Percentiles rank a stretch among this genome's conserved stretches.
These are phyloP conservation scores for Leucozona laternaria DNA, from an alignment of 2,888 invertebrate species.

Conservation along the genomic window DNA sequence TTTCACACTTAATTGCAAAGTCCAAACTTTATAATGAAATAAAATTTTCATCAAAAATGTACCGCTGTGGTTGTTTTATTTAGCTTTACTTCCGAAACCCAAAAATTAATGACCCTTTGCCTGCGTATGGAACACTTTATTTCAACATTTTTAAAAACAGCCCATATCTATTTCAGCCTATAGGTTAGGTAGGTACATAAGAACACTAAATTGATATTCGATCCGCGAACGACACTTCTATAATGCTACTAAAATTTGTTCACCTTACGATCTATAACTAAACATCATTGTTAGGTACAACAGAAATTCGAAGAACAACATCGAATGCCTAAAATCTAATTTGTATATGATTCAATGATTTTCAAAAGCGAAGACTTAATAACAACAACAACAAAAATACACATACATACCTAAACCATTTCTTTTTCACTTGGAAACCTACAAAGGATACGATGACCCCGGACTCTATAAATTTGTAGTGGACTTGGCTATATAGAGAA, in stretches of 20 bases:
- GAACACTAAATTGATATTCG: background rate
- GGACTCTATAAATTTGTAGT: background rate
- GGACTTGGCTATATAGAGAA: too few relatives aligned
- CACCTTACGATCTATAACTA: background rate
- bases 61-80: too few relatives aligned
- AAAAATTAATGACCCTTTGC: too few relatives aligned
- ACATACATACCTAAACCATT: background rate
- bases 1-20: too few relatives aligned
- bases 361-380: background rate
- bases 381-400: background rate
- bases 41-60: too few relatives aligned
- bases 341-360: conserved; percentile 20
- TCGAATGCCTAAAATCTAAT: background rate
- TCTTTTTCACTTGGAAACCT: background rate
- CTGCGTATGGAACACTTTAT: too few relatives aligned
- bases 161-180: too few relatives aligned
- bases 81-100: too few relatives aligned
- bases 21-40: too few relatives aligned
- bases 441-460: conserved; percentile 22
- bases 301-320: background rate
- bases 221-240: background rate
- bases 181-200: too few relatives aligned
- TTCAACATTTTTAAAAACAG: too few relatives aligned
- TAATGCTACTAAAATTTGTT: background rate
- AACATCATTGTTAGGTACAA: background rate